phyloP scores from a whole-genome alignment of 2,797 vertebrate species.

The Psittacula derbiana region DNA sequence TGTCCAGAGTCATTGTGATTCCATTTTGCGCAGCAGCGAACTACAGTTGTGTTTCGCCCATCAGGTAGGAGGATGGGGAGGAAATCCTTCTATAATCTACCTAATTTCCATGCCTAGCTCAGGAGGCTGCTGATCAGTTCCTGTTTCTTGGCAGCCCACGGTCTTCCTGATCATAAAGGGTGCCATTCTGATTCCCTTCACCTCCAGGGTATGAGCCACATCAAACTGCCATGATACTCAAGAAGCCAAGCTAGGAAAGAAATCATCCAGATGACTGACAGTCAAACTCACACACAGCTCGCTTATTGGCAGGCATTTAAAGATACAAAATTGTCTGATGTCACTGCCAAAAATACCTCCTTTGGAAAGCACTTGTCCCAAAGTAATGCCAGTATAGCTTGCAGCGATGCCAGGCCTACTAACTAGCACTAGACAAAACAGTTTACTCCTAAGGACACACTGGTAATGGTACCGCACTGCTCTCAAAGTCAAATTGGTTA shows the following conservation, averaged over 20 bases:
- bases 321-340: not conserved
- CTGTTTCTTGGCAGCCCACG: not conserved
- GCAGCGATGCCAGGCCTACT: not conserved
- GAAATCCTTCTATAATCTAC: not conserved
- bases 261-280: not conserved
- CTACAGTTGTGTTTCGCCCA: not conserved
- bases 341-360: constrained; percentile 32
- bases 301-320: not conserved
- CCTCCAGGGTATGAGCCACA: not conserved
- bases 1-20: not conserved
- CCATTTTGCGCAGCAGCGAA: not conserved
- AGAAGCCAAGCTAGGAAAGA: not conserved
- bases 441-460: not conserved
- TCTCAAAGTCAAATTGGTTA: not conserved
- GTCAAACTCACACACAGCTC: not conserved
- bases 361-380: not conserved
- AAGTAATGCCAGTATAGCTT: not conserved
- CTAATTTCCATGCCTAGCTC: rapidly evolving
- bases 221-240: not conserved
- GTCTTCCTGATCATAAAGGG: not conserved
- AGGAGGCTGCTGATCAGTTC: not conserved
- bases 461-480: not conserved
- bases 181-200: not conserved
- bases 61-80: not conserved
- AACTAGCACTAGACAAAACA: not conserved